Percentiles rank a stretch among this genome's conserved stretches.
Evolutionary conservation across 2,113 vertebrate genomes (phyloP).

Genomic region (Grantiella picta): DNA sequence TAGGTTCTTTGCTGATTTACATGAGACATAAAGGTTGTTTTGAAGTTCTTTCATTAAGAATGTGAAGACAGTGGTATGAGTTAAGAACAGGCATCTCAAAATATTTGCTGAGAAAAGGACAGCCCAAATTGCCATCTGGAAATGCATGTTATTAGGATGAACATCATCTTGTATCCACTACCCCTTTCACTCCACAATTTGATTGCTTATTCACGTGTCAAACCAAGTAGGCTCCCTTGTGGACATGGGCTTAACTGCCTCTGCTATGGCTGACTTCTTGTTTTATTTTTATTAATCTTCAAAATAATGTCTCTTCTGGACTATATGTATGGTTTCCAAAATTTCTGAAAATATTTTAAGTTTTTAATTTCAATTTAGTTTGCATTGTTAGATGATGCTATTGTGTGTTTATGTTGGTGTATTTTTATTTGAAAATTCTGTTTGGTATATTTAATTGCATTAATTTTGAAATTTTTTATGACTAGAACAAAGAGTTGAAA

Average conservation of each 20-base stretch:
- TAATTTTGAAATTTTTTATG: not conserved
- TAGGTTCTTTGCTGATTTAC: not conserved
- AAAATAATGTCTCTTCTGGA: not conserved
- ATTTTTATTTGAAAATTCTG: not conserved
- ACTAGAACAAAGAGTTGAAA: not conserved
- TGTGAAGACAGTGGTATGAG: not conserved
- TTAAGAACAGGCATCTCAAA: not conserved
- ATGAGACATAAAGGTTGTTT: not conserved
- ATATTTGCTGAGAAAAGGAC: not conserved
- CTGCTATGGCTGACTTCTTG: not conserved
- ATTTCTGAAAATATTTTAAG: not conserved
- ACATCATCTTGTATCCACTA: fast-evolving
- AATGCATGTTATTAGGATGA: not conserved
- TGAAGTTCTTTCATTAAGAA: not conserved
- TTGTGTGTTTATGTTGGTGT: not conserved
- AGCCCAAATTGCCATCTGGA: not conserved
- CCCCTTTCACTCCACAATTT: not conserved
- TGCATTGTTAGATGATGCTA: not conserved
- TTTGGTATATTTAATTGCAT: not conserved
- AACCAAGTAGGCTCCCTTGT: not conserved
- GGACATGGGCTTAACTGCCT: not conserved
- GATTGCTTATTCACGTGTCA: not conserved
- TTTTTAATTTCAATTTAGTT: not conserved
- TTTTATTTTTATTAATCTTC: not conserved
- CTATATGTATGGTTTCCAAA: not conserved